Evolutionary conservation across 2,113 vertebrate species (phyloP), one percentile per base, ranked within the genome.

Genomic region (Serilophus lunatus): DNA sequence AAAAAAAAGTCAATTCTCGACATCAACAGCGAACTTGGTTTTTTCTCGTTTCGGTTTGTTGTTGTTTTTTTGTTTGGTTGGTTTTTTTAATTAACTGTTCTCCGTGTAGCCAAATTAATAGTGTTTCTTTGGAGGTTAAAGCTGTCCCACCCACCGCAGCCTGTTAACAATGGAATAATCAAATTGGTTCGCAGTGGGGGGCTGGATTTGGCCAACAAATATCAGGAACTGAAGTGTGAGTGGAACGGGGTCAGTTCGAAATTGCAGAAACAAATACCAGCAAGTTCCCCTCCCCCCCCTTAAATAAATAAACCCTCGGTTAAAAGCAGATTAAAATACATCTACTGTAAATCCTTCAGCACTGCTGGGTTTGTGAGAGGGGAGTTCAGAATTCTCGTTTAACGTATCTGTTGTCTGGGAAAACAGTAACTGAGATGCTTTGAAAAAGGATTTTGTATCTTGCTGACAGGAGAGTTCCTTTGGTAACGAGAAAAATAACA

Each of bases 201-300:
- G 45, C 71, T 72, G 56, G 5, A 1, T 71, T 75, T 57, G 78
- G 78, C 35, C 61, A 38, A 16, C 78, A 38, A 6, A 38, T 38
- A 19, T 3, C 22, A 76, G 86, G 75, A 71, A 35, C 0, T 9
- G 36, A 85, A 71, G 47, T 0, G 0, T 6, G 2, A 45, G n/a
- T 38, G 77, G 57, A 56, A 57, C 75, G 10, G 20, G 6, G n/a
- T 51, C 42, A 3, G 26, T 13, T 50, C 72, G 51, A 10, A 47
- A 49, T 3, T 24, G 3, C 3, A 60, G n/a, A 36, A 66, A 64
- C 59, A 65, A 71, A 72, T 25, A 40, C 35, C 86, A 88, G 82
- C 79, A 33, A 28, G 36, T 65, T 75, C 42, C 69, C 35, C 15
- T 36, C 36, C 59, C 26, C 33, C 29, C 35, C 10, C 18, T 54